Percentiles rank a stretch among this genome's conserved stretches.
Conservation (phyloP, 2,797 vertebrate genomes). For the Chrysocyon brachyurus region DNA sequence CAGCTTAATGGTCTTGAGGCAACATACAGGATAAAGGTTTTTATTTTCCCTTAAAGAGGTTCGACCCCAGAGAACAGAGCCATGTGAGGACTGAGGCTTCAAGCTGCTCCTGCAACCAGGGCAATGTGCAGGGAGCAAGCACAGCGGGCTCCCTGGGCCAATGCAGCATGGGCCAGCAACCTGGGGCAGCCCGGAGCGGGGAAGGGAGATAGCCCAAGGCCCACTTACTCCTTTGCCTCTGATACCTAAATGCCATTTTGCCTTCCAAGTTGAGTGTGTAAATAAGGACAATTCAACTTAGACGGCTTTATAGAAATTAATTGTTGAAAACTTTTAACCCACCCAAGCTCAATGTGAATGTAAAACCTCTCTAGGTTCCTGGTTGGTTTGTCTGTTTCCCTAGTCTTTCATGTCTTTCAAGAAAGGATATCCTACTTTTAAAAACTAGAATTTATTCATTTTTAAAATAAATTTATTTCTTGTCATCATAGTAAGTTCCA, state of each 20-base stretch:
- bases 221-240: not conserved
- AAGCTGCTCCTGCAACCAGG: not conserved
- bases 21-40: not conserved
- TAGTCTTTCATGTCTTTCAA: not conserved
- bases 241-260: not conserved
- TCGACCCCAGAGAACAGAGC: not conserved
- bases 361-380: not conserved
- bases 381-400: not conserved
- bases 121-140: not conserved
- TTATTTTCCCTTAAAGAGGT: not conserved
- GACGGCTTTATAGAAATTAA: not conserved
- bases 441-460: slow-evolving; percentile 21
- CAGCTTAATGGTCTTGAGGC: slow-evolving; percentile 24
- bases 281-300: not conserved
- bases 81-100: not conserved
- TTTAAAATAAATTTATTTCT: not conserved
- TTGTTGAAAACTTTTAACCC: not conserved
- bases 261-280: not conserved
- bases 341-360: not conserved
- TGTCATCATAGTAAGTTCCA: not conserved
- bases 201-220: not conserved
- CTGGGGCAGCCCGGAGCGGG: not conserved
- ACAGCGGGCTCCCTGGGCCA: not conserved
- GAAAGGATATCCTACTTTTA: not conserved
- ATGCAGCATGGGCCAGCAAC: too few relatives aligned